phyloP scores from a whole-genome alignment of 2,888 invertebrate genomes.

The Aleiodes leptofemur region DNA sequence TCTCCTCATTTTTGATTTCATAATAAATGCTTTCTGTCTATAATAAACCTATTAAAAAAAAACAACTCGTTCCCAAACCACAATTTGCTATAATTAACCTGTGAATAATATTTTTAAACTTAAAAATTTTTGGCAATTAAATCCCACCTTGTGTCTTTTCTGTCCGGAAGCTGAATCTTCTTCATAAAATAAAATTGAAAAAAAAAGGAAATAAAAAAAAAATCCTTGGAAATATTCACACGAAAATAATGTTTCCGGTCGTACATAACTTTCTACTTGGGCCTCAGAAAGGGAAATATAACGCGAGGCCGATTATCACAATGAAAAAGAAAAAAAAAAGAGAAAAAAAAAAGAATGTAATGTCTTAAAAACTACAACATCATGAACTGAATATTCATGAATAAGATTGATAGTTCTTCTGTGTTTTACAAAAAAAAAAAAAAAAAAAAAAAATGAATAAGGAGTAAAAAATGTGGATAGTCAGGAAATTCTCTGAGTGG shows the following conservation, averaged over 20 bases:
- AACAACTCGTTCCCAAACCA: too few relatives aligned
- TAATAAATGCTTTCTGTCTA: too few relatives aligned
- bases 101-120: too few relatives aligned
- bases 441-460: background rate
- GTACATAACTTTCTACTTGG: conserved; percentile 47
- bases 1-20: too few relatives aligned
- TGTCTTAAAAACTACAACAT: conserved; percentile 20
- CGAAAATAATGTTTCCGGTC: conserved; percentile 48
- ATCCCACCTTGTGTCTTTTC: too few relatives aligned
- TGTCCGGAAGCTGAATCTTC: conserved; percentile 27
- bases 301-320: conserved; percentile 12
- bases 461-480: background rate
- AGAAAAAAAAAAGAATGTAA: conserved; percentile 4
- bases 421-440: too few relatives aligned
- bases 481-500: conserved; percentile 40
- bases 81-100: too few relatives aligned
- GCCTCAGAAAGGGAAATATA: conserved; percentile 26
- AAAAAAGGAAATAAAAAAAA: background rate
- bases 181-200: conserved; percentile 1
- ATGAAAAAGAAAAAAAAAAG: background rate
- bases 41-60: too few relatives aligned
- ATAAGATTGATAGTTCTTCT: conserved; percentile 19
- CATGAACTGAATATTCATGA: conserved; percentile 51
- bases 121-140: too few relatives aligned
- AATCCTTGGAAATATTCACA: conserved; percentile 43